Base-by-base conservation (phyloP, 2,113 vertebrate species). In the Neolamprologus sp. region DNA sequence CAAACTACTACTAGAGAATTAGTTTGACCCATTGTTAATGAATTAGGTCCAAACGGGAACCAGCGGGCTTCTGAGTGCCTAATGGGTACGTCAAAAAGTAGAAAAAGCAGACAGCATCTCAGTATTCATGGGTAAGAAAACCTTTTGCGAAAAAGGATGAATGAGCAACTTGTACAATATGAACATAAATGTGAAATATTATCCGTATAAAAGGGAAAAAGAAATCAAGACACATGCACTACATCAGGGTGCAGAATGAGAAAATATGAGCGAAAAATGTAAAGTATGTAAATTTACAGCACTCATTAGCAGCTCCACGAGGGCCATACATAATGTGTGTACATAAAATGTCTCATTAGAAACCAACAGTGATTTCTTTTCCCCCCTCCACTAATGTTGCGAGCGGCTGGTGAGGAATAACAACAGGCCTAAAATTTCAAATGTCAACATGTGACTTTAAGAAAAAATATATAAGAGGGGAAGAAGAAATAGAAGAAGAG, bases 261-360 rank as follows among this genome's bases (percentile, higher is more conserved):
- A 79, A 35, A 78, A 51, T 51, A 54, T 23, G 80, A 79, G 40
- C 26, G 17, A 33, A 65, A 84, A 80, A 83, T 82, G 68, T 78
- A 58, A 80, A 79, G 28, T 58, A 75, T 86, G 87, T 73, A 57
- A 78, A 89, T 89, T 75, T 80, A 82, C 51, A 73, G 80, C 23
- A 6, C 55, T 91, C 83, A 82, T 90, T 92, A 92, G 78, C 84
- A 37, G 79, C 86, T 80, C 81, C 9, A 40, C 7, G 26, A 90
- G 33, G 35, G 80, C 81, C 26, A 78, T 78, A 84, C 58, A 84
- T 86, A 84, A 85, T 47, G 35, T 80, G 21, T 80, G 84, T 37
- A 49, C 89, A 89, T 80, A 80, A 89, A 89, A 88, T 14, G 82
- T 86, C 85, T 92, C 89, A 88, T 92, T 90, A 90, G 68, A 55